Evolutionary conservation across 2,113 vertebrate species (phyloP).

Genomic region (Varanus komodoensis): DNA sequence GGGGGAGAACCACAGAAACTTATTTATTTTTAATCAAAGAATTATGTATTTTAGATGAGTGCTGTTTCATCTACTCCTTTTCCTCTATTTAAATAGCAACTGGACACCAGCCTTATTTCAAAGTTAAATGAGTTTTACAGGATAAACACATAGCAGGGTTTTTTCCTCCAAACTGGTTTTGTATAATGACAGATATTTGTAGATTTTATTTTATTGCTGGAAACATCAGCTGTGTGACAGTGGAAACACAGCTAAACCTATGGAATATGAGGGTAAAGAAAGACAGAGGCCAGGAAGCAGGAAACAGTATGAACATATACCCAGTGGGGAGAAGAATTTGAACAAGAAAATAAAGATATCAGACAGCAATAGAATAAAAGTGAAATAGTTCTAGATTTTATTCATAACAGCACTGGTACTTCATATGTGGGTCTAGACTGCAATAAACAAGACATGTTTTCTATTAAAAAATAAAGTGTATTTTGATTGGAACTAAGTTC

Average conservation of each 20-base stretch:
- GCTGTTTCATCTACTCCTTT: constrained; percentile 26
- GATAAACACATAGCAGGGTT: background rate
- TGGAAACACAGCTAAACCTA: constrained; percentile 19
- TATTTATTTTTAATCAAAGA: constrained; percentile 27
- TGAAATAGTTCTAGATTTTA: background rate
- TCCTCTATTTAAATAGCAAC: background rate
- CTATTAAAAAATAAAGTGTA: background rate
- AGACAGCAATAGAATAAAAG: background rate
- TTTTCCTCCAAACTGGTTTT: background rate
- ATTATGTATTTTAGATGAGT: background rate
- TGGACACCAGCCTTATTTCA: background rate
- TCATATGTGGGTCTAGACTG: background rate
- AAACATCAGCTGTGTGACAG: background rate
- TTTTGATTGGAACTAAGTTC: background rate
- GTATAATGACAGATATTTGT: constrained; percentile 16
- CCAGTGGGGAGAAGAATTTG: background rate
- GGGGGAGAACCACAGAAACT: constrained; percentile 9
- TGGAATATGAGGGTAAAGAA: background rate
- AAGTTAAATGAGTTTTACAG: constrained; percentile 30
- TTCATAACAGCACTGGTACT: background rate
- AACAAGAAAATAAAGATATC: background rate
- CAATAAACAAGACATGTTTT: background rate
- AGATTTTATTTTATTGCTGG: constrained; percentile 1
- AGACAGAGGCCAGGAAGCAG: background rate
- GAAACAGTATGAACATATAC: constrained; percentile 12